Evolutionary conservation across 2,113 vertebrate genomes (phyloP), one percentile per base, ranked within the genome.

Genomic region (Hippocampus barbouri): DNA sequence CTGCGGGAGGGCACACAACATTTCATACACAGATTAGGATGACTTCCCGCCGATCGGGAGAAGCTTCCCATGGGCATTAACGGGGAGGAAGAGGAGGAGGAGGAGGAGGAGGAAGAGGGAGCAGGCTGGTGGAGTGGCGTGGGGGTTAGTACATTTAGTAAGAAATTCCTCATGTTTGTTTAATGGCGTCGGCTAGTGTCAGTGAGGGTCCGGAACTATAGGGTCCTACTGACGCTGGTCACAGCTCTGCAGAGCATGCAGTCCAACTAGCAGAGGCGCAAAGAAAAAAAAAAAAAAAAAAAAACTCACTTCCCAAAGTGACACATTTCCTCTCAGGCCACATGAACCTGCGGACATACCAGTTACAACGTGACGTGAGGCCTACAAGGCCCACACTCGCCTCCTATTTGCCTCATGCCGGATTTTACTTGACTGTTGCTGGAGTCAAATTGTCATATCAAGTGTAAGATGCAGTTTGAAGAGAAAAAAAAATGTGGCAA

Each of bases 121-220:
- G 59, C 59, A 34, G 59, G 59, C 59, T 18, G 25, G 27, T 34
- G n/a, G 56, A 59, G 59, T 34, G 18, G 27, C 18, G 66, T 15
- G n/a, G 67, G 86, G 89, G 91, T 92, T 91, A 92, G 91, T 92
- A 88, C 89, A 85, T 91, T 91, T 91, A 92, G 91, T 91, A 89
- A 66, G 81, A 79, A 82, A 79, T 65, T 63, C 70, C 69, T 27
- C 64, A 76, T 76, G 65, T 81, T 82, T 61, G 60, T 71, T 66
- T 70, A 57, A 70, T 34, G 64, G 60, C 69, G 47, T 76, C 57
- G 72, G 67, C 72, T 80, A 79, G 72, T 66, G 76, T 59, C 72
- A 57, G 74, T 78, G 67, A 60, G 63, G 68, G 68, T 56, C 38
- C 74, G 76, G 34, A 79, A 86, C 84, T 88, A 89, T 27, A 80